Percentiles rank a stretch among this genome's conserved stretches.
Conservation (phyloP, 53 echinoderm and acorn worm species). For the Mesocentrotus franciscanus region DNA sequence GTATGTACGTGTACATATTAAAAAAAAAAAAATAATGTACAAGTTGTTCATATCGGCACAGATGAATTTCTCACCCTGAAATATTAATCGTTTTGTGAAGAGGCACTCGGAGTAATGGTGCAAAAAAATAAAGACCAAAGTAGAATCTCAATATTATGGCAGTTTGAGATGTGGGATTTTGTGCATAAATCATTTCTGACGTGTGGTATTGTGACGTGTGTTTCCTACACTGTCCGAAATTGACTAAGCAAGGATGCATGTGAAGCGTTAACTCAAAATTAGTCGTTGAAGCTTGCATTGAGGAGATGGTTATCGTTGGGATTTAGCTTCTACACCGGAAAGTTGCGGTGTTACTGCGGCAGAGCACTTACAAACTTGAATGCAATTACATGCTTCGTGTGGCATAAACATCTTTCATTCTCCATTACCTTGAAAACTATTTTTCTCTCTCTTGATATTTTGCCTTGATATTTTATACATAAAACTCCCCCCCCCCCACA, state of each 20-base stretch:
- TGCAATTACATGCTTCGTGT: conserved; percentile 5
- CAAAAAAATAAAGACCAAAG: neutral
- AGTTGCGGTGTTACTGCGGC: neutral
- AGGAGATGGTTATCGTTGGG: neutral
- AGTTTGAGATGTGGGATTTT: neutral
- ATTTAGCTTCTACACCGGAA: neutral
- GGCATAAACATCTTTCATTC: conserved; percentile 11
- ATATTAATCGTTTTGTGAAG: neutral
- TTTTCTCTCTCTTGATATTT: neutral
- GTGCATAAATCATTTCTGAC: neutral
- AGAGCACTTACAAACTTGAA: conserved; percentile 10
- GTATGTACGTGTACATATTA: neutral
- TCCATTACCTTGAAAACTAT: neutral
- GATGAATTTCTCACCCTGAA: neutral
- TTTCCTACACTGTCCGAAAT: neutral
- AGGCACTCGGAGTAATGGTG: neutral
- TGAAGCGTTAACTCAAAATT: neutral
- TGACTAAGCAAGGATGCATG: neutral
- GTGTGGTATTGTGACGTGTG: neutral
- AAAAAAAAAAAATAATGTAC: neutral
- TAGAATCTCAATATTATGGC: neutral
- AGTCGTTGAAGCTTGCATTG: conserved; percentile 37
- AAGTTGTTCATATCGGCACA: neutral
- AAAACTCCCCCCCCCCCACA: no score
- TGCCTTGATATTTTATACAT: no score